phyloP scores from a whole-genome alignment of 2,888 invertebrate genomes.

The Hyppa rectilinea region DNA sequence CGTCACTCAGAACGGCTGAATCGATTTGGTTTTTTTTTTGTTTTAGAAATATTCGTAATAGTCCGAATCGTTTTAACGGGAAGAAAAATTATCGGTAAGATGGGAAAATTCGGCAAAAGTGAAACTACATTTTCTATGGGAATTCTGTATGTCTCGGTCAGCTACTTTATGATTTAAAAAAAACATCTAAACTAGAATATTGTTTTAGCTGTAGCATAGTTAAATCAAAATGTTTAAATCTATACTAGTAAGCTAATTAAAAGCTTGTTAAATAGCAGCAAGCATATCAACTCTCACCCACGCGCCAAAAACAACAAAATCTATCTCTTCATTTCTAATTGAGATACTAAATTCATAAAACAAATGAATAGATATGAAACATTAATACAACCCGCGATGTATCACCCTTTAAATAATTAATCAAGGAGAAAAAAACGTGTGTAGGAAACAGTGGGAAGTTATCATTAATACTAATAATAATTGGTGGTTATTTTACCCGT shows the following conservation, averaged over 20 bases:
- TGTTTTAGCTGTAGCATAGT: neutral
- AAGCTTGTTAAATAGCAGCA: too few relatives aligned
- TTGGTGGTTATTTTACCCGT: slow-evolving; percentile 87
- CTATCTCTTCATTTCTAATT: slow-evolving; percentile 36
- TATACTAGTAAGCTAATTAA: too few relatives aligned
- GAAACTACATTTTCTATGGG: too few relatives aligned
- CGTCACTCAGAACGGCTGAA: too few relatives aligned
- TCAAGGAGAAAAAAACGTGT: slow-evolving; percentile 72
- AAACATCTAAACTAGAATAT: neutral
- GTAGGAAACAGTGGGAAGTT: slow-evolving; percentile 79
- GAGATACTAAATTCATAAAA: slow-evolving; percentile 55
- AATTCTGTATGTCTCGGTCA: too few relatives aligned
- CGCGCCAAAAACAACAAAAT: neutral
- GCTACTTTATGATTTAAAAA: slow-evolving; percentile 26
- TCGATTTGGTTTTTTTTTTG: too few relatives aligned
- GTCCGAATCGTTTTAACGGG: too few relatives aligned
- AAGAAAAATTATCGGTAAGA: too few relatives aligned
- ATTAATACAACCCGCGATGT: slow-evolving; percentile 40
- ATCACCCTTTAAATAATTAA: slow-evolving; percentile 63
- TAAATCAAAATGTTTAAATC: neutral
- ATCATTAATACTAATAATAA: slow-evolving; percentile 90
- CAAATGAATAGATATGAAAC: slow-evolving; percentile 38
- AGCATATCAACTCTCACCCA: too few relatives aligned
- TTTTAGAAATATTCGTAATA: too few relatives aligned
- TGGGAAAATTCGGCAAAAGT: too few relatives aligned